Evolutionary conservation across 2,113 vertebrate species (phyloP).

Genomic region (Nyctibius bracteatus): DNA sequence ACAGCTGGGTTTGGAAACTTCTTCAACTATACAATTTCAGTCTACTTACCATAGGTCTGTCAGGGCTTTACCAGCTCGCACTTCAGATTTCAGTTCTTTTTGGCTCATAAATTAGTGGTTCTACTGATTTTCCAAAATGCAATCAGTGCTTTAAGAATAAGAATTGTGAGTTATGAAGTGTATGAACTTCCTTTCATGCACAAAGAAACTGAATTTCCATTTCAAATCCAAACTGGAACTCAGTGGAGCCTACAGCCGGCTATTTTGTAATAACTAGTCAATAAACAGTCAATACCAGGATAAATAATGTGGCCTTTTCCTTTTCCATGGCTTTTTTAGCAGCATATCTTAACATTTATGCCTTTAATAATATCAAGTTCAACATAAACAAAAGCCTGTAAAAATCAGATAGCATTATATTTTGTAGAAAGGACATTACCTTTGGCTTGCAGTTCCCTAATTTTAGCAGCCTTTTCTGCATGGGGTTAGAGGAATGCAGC

Average conservation of each 20-base stretch:
- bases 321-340: not conserved
- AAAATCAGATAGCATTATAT: not conserved
- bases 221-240: not conserved
- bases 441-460: not conserved
- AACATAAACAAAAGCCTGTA: not conserved
- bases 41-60: not conserved
- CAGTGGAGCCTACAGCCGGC: not conserved
- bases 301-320: not conserved
- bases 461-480: not conserved
- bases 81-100: not conserved
- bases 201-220: not conserved
- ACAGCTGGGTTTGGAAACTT: not conserved
- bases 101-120: not conserved
- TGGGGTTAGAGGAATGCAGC: constrained; percentile 17
- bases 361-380: not conserved
- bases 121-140: not conserved
- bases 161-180: not conserved
- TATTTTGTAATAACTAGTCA: not conserved
- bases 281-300: not conserved
- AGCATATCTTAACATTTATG: not conserved
- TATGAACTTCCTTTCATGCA: not conserved
- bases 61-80: not conserved
- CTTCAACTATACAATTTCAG: not conserved
- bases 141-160: not conserved
- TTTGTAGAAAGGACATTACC: not conserved